Evolutionary conservation across 2,113 vertebrate genomes (phyloP), one percentile per base, ranked within the genome.

Genomic region (Rissa tridactyla): DNA sequence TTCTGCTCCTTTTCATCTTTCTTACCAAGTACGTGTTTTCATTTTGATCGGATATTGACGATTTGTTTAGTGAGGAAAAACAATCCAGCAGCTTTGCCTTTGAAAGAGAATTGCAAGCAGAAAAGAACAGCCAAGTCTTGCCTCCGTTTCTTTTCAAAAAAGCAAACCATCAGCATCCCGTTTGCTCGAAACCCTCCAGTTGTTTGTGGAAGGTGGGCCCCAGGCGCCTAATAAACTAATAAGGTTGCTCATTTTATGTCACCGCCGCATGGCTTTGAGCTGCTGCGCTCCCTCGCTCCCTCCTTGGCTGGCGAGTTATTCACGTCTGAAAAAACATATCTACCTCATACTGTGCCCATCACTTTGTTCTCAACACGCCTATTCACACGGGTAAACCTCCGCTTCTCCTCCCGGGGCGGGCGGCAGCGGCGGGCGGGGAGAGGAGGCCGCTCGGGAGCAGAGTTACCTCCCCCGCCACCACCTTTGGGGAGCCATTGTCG

Each of bases 311-410:
- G 80, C 36, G 29, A 92, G 86, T 96, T 86, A 92, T 86, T 94
- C 93, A 47, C 91, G 82, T 92, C 34, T 91, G 93, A 90, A 91
- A 73, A 95, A 94, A 94, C 88, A 38, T 94, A 86, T 91, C 95
- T 92, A 34, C 94, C 95, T 91, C 95, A 91, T 75, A 93, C 94
- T 96, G 87, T 91, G 95, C 92, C 96, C 92, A 62, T 93, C 90
- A 95, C 94, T 96, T 96, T 96, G 94, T 93, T 94, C 95, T 87
- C 94, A 62, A 82, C 85, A 30, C 13, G 64, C 51, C 87, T 89
- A 89, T 96, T 95, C 93, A 95, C 89, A 38, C 2, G 9, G 21
- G 83, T 14, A 44, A 96, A 89, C 80, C 86, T 89, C 84, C 73
- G 21, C 89, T 84, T 86, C 34, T 69, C 93, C 86, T 38, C 60